These are phyloP conservation scores for Saturnia pavonia DNA, from an alignment of 2,888 invertebrate species.

Conservation along the genomic window DNA sequence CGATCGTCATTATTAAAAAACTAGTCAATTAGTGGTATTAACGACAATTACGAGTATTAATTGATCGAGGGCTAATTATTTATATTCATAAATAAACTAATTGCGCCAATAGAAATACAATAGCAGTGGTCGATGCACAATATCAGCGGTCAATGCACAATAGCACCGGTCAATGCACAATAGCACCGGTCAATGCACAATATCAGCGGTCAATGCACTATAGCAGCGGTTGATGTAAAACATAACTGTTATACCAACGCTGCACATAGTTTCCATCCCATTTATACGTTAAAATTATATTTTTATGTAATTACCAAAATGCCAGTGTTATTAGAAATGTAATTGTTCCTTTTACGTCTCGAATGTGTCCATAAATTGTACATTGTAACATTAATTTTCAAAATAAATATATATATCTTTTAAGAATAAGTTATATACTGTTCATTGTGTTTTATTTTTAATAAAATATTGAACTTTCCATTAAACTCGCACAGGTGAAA, in stretches of 20 bases:
- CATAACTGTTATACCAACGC: neutral
- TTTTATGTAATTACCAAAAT: neutral
- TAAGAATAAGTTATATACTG: constrained; percentile 72
- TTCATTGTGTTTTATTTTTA: constrained; percentile 45
- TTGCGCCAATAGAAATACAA: neutral
- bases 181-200: neutral
- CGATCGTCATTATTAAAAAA: neutral
- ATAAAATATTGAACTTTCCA: neutral
- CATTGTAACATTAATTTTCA: constrained; percentile 76
- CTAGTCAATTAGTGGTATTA: neutral
- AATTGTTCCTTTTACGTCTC: neutral
- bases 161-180: neutral
- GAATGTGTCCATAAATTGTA: constrained; percentile 46
- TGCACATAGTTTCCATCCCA: neutral
- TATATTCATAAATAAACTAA: neutral
- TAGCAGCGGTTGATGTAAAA: neutral
- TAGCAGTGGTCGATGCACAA: neutral
- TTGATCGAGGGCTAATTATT: neutral
- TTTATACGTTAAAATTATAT: neutral
- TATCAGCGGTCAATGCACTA: neutral
- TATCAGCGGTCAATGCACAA: neutral
- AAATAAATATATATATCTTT: constrained; percentile 58
- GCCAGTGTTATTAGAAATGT: constrained; percentile 7
- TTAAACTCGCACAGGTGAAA: too few species aligned
- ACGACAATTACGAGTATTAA: neutral